Evolutionary conservation across 2,797 vertebrate species (phyloP), one percentile per base, ranked within the genome.

Genomic region (Pterois miles): DNA sequence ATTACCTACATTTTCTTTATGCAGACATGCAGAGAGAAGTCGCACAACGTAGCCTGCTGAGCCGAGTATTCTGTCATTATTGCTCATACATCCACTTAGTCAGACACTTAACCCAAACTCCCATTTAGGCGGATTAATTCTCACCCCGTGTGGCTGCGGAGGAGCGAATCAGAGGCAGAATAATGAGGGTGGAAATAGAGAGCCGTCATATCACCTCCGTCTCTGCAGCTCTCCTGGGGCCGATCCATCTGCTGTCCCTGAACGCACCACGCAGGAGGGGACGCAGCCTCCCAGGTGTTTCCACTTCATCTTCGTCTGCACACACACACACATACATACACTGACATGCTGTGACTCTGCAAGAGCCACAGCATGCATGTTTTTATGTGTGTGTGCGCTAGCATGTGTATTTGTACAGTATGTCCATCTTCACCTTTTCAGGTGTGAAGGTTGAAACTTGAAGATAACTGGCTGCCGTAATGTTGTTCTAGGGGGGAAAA

Each of bases 131-230:
- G n/a, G n/a, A 36, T 31, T 63, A 13, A 16, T 75, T 58, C 62
- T 40, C 57, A n/a, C 31, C 34, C 46, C 2, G 59, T 72, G 52
- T 60, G 64, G 18, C 59, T 36, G 52, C 2, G 22, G 12, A 50
- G 0, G 23, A 46, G 60, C n/a, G 0, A 58, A 46, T 62, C 33
- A 20, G 54, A 58, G 36, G 73, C 65, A 7, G 60, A 60, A 46
- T 82, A 72, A 77, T 57, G 54, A 77, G 73, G 38, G 52, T 43
- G 50, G 48, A 76, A 76, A 56, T 52, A 29, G 74, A 46, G 38
- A 40, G 65, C 66, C 0, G 46, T 63, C 64, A 1, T 5, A 2
- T 48, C 62, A 2, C 59, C 81, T 46, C 25, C 9, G 3, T 20
- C 20, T 75, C 33, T 11, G 59, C 40, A 6, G 65, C 76, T 25